Evolutionary conservation across 2,113 vertebrate species (phyloP).

Genomic region (Thunnus thynnus): DNA sequence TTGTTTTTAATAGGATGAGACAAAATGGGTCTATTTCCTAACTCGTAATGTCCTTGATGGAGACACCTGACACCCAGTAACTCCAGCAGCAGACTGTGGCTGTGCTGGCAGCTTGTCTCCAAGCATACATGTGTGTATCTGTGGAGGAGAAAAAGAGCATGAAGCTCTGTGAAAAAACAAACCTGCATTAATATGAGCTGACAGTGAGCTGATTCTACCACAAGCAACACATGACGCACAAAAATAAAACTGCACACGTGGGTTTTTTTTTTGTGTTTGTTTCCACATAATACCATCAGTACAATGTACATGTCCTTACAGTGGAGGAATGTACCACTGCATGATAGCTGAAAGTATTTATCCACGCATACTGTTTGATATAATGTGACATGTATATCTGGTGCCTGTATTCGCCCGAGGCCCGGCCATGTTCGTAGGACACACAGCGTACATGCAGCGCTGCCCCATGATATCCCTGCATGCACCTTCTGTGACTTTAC

Average conservation of each 20-base stretch:
- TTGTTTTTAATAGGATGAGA: neutral
- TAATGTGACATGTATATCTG: conserved; percentile 25
- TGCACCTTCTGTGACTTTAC: neutral
- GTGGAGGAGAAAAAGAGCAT: neutral
- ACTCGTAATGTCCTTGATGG: neutral
- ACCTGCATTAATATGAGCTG: neutral
- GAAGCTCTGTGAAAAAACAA: neutral
- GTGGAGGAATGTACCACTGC: neutral
- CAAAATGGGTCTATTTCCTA: neutral
- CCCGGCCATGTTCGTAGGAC: neutral
- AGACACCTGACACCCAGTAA: neutral
- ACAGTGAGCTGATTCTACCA: conserved; percentile 21
- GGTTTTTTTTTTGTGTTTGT: neutral
- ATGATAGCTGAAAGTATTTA: neutral
- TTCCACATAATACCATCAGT: neutral
- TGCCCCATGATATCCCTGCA: conserved; percentile 1
- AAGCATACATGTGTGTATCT: neutral
- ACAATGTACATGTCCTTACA: neutral
- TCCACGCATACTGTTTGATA: neutral
- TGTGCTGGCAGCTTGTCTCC: neutral
- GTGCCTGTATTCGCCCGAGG: neutral
- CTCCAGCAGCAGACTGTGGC: neutral
- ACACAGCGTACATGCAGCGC: neutral
- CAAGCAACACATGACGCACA: neutral
- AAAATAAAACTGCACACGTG: neutral